Percentiles rank a stretch among this genome's conserved stretches.
phyloP scores from a whole-genome alignment of 1,140 invertebrate genomes.

The Aplysia californica region DNA sequence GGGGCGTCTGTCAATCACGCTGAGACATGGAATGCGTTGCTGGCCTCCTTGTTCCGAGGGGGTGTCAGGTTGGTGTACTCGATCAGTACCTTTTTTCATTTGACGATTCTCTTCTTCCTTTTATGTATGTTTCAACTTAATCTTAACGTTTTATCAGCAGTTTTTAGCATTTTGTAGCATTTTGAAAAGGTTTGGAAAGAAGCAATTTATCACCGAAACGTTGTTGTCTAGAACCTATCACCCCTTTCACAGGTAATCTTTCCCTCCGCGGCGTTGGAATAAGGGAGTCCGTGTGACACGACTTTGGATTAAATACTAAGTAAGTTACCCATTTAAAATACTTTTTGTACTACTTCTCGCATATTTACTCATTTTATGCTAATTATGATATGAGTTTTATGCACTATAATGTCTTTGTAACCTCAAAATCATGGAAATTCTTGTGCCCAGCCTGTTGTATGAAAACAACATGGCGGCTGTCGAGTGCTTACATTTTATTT shows the following conservation, averaged over 20 bases:
- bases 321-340: constrained; percentile 24
- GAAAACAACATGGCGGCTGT: constrained; percentile 26
- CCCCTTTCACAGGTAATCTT: constrained; percentile 15
- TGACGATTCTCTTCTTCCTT: background rate
- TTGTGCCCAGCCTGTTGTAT: background rate
- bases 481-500: constrained; percentile 19
- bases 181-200: background rate
- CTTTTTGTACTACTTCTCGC: too few relatives aligned
- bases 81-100: background rate
- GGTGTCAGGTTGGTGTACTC: background rate
- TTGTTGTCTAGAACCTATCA: background rate
- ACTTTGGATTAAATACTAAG: constrained; percentile 3
- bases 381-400: background rate
- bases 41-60: constrained; percentile 15
- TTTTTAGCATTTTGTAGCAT: too few relatives aligned
- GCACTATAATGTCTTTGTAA: background rate
- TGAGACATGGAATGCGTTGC: constrained; percentile 46
- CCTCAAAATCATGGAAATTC: background rate
- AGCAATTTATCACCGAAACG: background rate
- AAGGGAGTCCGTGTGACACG: constrained; percentile 17
- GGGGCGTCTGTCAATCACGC: constrained; percentile 59
- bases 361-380: too few relatives aligned
- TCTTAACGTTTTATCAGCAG: too few relatives aligned
- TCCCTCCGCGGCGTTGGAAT: constrained; percentile 21
- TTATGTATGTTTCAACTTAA: background rate